A percentile compares a stretch with the other conserved stretches of the same genome.
Evolutionary conservation across 2,888 invertebrate species (phyloP).

Genomic region (Epistrophella euchroma): DNA sequence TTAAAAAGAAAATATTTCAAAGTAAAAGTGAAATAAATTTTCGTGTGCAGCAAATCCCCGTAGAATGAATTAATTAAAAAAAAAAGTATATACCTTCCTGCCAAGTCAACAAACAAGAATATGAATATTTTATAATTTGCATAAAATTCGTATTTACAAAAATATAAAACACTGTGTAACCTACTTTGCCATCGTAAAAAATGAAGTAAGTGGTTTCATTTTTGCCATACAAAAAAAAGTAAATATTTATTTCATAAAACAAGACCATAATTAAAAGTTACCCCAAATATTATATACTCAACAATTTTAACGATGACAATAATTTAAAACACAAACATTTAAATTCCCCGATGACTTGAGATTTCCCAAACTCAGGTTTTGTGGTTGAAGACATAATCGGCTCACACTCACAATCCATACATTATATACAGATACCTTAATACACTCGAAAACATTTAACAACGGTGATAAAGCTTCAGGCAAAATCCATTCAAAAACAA

Average conservation of each 20-base stretch:
- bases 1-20: too few relatives aligned
- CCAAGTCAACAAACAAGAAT: not conserved
- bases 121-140: not conserved
- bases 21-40: too few relatives aligned
- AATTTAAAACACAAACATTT: slow-evolving; percentile 1
- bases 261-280: slow-evolving; percentile 5
- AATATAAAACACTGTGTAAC: too few relatives aligned
- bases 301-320: not conserved
- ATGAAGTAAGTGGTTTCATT: not conserved
- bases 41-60: too few relatives aligned
- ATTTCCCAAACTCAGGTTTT: slow-evolving; percentile 1
- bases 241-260: not conserved
- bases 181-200: too few relatives aligned
- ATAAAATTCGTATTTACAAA: not conserved
- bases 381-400: slow-evolving; percentile 8
- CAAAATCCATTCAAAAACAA: slow-evolving; percentile 21
- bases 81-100: too few relatives aligned
- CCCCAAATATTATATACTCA: not conserved
- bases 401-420: slow-evolving; percentile 4
- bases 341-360: not conserved
- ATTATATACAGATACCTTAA: not conserved
- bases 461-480: slow-evolving; percentile 16
- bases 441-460: not conserved
- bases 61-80: too few relatives aligned
- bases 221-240: not conserved